Conservation (phyloP, 2,113 vertebrate species). For the Phalacrocorax brasilianus region DNA sequence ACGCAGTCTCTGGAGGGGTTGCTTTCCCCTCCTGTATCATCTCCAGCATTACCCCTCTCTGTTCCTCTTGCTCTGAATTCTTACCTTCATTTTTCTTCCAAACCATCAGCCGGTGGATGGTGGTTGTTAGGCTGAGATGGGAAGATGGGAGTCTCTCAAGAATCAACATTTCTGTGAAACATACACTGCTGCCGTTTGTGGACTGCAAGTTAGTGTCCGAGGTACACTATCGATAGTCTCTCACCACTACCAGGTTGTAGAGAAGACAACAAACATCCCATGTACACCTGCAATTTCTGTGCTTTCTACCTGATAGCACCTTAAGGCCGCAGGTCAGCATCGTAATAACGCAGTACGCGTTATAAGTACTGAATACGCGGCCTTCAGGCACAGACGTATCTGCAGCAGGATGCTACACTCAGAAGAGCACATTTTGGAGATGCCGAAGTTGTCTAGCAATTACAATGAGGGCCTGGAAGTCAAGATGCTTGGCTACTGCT, state of each 20-base stretch:
- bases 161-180: neutral
- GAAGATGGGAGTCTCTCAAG: neutral
- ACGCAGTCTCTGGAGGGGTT: slow-evolving; percentile 9
- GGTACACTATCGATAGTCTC: neutral
- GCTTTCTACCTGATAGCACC: neutral
- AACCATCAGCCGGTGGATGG: neutral
- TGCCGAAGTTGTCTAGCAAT: neutral
- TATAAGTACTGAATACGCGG: neutral
- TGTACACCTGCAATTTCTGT: neutral
- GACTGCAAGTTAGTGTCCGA: neutral
- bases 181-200: neutral
- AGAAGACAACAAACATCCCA: neutral
- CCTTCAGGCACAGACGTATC: neutral
- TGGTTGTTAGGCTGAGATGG: neutral
- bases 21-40: slow-evolving; percentile 37
- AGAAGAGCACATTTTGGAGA: neutral
- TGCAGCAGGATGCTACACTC: neutral
- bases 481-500: neutral
- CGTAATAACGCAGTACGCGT: neutral
- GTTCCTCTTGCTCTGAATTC: slow-evolving; percentile 36
- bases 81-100: neutral
- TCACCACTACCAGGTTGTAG: neutral
- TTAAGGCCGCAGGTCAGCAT: neutral
- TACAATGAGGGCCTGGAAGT: neutral
- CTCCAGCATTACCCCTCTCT: slow-evolving; percentile 8